Conservation (phyloP, 2,888 invertebrate genomes). For the Eupithecia vulgata region DNA sequence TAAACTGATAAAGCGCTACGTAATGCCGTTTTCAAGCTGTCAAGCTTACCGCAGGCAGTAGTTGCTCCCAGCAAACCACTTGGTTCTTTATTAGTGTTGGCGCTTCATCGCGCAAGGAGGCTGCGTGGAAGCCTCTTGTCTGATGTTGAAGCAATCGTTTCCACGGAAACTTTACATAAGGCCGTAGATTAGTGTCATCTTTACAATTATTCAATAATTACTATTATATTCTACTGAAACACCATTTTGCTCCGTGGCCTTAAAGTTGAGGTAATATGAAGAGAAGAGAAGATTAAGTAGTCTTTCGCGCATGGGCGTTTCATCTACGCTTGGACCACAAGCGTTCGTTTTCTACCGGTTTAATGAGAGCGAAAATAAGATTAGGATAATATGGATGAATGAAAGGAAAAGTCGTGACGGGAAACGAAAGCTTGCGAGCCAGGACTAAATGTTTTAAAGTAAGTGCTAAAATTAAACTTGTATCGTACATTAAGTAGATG, state of each 20-base stretch:
- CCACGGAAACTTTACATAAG: constrained; percentile 68
- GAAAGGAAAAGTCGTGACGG: constrained; percentile 1
- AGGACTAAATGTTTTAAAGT: constrained; percentile 55
- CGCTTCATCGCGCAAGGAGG: constrained; percentile 21
- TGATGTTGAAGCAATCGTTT: constrained; percentile 46
- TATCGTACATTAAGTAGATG: constrained; percentile 69
- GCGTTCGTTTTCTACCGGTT: constrained; percentile 29
- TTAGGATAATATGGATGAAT: neutral
- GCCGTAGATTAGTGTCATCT: constrained; percentile 71
- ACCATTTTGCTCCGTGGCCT: constrained; percentile 84
- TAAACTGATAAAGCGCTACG: constrained; percentile 16
- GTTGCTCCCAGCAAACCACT: constrained; percentile 15
- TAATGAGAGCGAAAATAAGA: neutral
- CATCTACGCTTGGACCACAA: constrained; percentile 26
- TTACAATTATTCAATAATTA: constrained; percentile 72
- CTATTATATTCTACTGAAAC: constrained; percentile 81
- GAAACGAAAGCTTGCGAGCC: constrained; percentile 35
- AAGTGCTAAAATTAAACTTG: constrained; percentile 67
- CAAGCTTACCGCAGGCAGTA: constrained; percentile 11
- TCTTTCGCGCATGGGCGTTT: constrained; percentile 20
- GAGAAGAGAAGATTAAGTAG: constrained; percentile 63
- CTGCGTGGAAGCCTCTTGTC: constrained; percentile 40
- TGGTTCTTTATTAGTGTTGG: neutral
- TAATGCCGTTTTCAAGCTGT: constrained; percentile 10
- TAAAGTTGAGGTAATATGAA: constrained; percentile 80